Evolutionary conservation across 2,888 invertebrate genomes (phyloP).

Genomic region (Cryptocheilus praepositus): DNA sequence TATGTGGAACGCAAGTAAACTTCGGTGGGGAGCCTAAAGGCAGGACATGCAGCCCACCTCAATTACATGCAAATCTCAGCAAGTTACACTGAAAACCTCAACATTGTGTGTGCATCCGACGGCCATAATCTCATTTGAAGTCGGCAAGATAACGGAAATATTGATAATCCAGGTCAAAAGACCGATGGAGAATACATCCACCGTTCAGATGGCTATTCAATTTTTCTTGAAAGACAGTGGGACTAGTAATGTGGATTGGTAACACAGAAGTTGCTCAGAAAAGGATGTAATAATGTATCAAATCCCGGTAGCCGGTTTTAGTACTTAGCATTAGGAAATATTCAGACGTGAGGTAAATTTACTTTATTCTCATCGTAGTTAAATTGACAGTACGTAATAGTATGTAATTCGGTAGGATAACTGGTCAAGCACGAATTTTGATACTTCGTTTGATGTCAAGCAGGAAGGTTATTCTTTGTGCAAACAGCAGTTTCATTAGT

Average conservation of each 20-base stretch:
- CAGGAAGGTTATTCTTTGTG: conserved; percentile 1
- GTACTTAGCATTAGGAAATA: not conserved
- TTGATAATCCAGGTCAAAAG: no score
- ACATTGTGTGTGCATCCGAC: conserved; percentile 32
- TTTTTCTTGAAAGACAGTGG: not conserved
- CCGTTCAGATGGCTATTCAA: not conserved
- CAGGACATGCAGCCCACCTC: conserved; percentile 46
- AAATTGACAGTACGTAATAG: no score
- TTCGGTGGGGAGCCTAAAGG: conserved; percentile 26
- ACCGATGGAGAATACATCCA: no score
- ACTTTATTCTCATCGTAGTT: no score
- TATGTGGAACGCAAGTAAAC: conserved; percentile 45
- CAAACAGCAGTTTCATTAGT: conserved; percentile 3
- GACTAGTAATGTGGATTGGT: no score
- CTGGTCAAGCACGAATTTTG: not conserved
- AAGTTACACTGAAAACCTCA: conserved; percentile 49
- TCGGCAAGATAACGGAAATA: no score
- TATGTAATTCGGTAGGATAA: no score
- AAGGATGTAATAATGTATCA: no score
- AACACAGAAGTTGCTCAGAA: no score
- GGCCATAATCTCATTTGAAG: not conserved
- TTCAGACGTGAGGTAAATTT: no score
- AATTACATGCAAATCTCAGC: conserved; percentile 63
- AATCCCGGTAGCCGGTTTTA: no score
- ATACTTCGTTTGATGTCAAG: conserved; percentile 4